Evolutionary conservation across 2,888 invertebrate species (phyloP).

Genomic region (Morpho achilles): DNA sequence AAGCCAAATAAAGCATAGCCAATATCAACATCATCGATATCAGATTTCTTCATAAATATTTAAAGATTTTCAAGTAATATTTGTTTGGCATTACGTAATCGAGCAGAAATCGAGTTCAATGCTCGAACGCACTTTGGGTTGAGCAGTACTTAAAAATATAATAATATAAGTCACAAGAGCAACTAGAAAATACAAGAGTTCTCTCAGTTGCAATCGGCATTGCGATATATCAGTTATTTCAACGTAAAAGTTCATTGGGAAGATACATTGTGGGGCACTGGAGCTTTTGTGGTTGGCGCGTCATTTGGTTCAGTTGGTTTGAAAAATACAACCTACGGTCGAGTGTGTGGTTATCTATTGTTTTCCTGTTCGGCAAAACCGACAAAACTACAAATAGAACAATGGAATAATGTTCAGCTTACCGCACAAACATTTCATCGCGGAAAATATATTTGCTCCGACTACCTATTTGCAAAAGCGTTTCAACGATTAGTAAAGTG

Average conservation of each 20-base stretch:
- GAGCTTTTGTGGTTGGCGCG: conserved; percentile 26
- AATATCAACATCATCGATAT: no score
- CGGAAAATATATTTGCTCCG: conserved; percentile 30
- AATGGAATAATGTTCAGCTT: conserved; percentile 29
- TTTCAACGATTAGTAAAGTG: conserved; percentile 32
- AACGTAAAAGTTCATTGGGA: conserved; percentile 25
- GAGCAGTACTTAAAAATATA: not conserved
- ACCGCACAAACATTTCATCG: conserved; percentile 30
- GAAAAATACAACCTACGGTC: conserved; percentile 31
- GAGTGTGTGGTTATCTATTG: conserved; percentile 31
- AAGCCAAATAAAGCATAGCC: no score
- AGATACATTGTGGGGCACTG: conserved; percentile 26
- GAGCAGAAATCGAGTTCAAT: no score
- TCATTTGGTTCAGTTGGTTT: conserved; percentile 30
- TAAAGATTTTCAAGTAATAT: no score
- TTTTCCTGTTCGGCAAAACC: conserved; percentile 30
- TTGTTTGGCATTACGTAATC: no score
- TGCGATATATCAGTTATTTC: conserved; percentile 24
- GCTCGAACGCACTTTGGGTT: no score
- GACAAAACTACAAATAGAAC: conserved; percentile 26
- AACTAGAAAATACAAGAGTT: conserved; percentile 10
- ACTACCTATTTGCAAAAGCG: conserved; percentile 32
- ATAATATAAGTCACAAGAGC: conserved; percentile 1
- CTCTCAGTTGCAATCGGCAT: conserved; percentile 16
- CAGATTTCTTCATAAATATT: no score